Base-by-base conservation (phyloP, 2,113 vertebrate species). In the Elanus axillaris region DNA sequence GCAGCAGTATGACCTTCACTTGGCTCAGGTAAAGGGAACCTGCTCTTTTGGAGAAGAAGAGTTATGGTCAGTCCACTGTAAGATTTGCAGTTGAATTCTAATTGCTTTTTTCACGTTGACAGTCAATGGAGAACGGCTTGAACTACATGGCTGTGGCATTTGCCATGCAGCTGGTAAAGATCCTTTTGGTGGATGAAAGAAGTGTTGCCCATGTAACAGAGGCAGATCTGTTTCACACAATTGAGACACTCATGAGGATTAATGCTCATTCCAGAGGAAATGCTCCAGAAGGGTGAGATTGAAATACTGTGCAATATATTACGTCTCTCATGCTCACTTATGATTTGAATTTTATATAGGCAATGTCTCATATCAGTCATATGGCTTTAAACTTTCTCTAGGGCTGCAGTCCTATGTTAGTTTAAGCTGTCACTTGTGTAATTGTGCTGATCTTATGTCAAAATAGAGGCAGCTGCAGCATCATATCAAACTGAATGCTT, bases 71-170 rank as follows among this genome's bases (percentile, higher is more conserved):
- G 21, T 66, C 64, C 25, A 1, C 40, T 69, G 1, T 58, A 48
- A 43, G 58, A 19, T 56, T 21, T 75, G 55, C 86, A 48, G 11
- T 17, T 20, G 67, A 86, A 82, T 58, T 93, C 71, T n/a, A 40
- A 25, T 40, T 79, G 23, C 79, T 86, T 79, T 75, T 97, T 81
- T 83, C 25, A 2, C 90, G 4, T 98, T 93, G 53, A 31, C 96
- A 99, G 99, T 99, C 99, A 1, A 99, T 99, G 99, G 99, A 99
- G 95, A 99, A 99, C 34, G 99, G 99, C 69, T 97, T 99, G 97
- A 99, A 99, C 97, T 99, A 99, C 97, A 99, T 99, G 99, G 99
- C 99, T 0, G 99, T 99, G 82, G 99, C 99, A 0, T 99, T 99
- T 87, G 99, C 99, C 95, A 99, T 99, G 99, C 99, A 99, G 85